Evolutionary conservation across 2,113 vertebrate species (phyloP).

Genomic region (Propithecus coquereli): DNA sequence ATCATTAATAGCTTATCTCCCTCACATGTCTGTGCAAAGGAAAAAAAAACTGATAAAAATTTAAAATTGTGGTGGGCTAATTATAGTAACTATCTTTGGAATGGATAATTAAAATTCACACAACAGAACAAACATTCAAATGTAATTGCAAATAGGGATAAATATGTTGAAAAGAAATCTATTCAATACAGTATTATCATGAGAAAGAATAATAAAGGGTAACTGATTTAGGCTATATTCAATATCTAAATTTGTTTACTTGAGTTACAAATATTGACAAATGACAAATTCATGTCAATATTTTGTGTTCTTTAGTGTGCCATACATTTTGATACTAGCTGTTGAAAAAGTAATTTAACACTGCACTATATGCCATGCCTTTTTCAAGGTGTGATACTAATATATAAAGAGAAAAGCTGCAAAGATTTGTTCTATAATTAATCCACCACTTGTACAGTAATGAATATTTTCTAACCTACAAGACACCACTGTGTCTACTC

Average conservation of each 20-base stretch:
- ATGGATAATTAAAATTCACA: slow-evolving; percentile 70
- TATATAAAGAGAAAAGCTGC: slow-evolving; percentile 3
- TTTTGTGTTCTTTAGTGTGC: background rate
- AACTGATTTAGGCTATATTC: slow-evolving; percentile 26
- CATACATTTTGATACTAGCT: slow-evolving; percentile 22
- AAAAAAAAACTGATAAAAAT: slow-evolving; percentile 61
- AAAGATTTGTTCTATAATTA: background rate
- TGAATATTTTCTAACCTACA: background rate
- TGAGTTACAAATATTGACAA: slow-evolving; percentile 2
- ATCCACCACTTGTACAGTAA: background rate
- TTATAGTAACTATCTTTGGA: slow-evolving; percentile 48
- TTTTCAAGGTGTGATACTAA: background rate
- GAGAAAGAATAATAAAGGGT: slow-evolving; percentile 37
- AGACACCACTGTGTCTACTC: background rate
- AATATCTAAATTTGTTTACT: slow-evolving; percentile 24
- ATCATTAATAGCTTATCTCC: slow-evolving; percentile 60
- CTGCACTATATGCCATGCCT: background rate
- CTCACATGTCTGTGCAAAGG: slow-evolving; percentile 41
- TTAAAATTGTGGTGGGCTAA: slow-evolving; percentile 55
- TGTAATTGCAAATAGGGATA: slow-evolving; percentile 33
- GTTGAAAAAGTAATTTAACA: slow-evolving; percentile 17
- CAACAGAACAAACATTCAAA: slow-evolving; percentile 61
- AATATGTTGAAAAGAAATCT: slow-evolving; percentile 52
- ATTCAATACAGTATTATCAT: slow-evolving; percentile 6
- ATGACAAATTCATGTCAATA: slow-evolving; percentile 29